Evolutionary conservation across 37 sponge, comb jelly and placozoan genomes (phyloP), one percentile per base, ranked within the genome.

Genomic region (Diacarnus erythraeanus): DNA sequence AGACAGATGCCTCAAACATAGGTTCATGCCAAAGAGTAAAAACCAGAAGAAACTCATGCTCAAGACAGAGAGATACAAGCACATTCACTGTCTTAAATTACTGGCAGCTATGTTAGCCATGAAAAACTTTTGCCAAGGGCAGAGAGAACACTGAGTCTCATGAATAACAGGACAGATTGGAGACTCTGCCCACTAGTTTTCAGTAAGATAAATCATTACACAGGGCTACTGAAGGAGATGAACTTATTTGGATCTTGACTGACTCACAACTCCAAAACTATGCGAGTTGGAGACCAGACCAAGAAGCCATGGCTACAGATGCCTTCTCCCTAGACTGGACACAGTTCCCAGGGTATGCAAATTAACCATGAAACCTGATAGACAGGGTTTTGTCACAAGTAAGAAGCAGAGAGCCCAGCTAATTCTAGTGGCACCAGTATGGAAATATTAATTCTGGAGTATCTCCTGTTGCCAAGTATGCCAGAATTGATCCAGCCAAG

Each of bases 41-140:
- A 31, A 88, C 89, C 9, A 74, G 83, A 18, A 83, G 89, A 3
- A n/a, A n/a, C n/a, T 79, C 70, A 2, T 88, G 89, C 83, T 72
- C 89, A 8, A 44, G 44, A 29, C 21, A 30, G 84, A 89, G 51
- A 29, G 30, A 26, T 10, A 33, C 30, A 23, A 65, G 51, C 90
- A 89, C 76, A 89, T 89, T 59, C 83, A 89, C 75, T 64, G 71
- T 43, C 80, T 84, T 26, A 85, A 89, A 77, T 59, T 84, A 63
- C 76, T 79, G n/a, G 90, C 81, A 60, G 81, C 67, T 0, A 3
- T 38, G 21, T 38, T 89, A n/a, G 90, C 84, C 34, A 40, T 88
- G 33, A 44, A 76, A 38, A 25, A n/a, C 39, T 83, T 74, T 57
- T 47, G 57, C 58, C 71, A 31, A 43, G 41, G 70, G 44, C 56